A percentile compares a stretch with the other conserved stretches of the same genome.
phyloP scores from a whole-genome alignment of 2,113 vertebrate species.

The Vulpes vulpes region DNA sequence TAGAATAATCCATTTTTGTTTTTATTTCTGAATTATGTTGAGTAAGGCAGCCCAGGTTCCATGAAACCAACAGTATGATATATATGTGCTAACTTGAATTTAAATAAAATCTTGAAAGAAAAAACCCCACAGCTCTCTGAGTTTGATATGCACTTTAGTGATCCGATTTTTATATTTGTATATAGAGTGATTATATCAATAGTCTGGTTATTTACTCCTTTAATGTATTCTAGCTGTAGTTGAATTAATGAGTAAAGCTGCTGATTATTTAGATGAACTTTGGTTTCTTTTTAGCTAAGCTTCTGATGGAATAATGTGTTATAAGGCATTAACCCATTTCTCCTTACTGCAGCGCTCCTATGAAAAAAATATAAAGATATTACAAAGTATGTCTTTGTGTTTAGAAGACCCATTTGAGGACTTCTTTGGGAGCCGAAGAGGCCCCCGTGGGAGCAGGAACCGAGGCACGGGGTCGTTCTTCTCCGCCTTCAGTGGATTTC shows the following conservation, averaged over 20 bases:
- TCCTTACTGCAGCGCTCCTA: neutral
- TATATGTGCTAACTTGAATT: neutral
- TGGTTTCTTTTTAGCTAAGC: rapidly evolving
- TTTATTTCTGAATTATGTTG: neutral
- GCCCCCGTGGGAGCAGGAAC: conserved; percentile 89
- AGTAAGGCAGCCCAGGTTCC: neutral
- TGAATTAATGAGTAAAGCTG: neutral
- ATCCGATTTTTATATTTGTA: rapidly evolving
- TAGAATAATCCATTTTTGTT: neutral
- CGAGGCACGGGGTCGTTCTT: conserved; percentile 90
- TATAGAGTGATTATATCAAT: rapidly evolving
- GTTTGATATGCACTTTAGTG: rapidly evolving
- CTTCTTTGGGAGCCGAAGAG: conserved; percentile 90
- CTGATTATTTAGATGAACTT: neutral
- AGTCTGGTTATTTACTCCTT: neutral
- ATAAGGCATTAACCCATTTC: neutral
- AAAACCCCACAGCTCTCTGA: neutral
- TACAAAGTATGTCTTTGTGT: conserved; percentile 22
- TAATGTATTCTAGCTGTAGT: neutral
- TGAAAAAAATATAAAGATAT: neutral
- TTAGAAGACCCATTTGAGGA: conserved; percentile 93
- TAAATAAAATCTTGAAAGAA: neutral
- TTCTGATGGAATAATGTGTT: neutral
- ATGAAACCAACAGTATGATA: neutral
- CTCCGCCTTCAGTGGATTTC: conserved; percentile 93